Evolutionary conservation across 2,888 invertebrate genomes (phyloP).

Genomic region (Acrobasis suavella): DNA sequence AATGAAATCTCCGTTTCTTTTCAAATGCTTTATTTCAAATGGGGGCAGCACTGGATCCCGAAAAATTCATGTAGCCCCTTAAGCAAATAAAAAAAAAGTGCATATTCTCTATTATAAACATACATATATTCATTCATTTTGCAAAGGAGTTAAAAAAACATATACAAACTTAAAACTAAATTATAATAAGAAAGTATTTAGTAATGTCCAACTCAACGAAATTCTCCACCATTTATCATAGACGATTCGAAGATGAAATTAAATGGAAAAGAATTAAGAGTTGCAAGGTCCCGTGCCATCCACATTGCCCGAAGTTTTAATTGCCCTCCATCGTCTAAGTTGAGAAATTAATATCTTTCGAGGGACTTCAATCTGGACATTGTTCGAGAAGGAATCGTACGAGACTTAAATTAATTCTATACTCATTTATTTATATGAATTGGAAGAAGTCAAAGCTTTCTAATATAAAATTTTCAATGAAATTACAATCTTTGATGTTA

Average conservation of each 20-base stretch:
- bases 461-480: too few relatives aligned
- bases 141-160: neutral
- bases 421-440: constrained; percentile 5
- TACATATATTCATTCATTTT: too few relatives aligned
- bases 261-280: constrained; percentile 58
- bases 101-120: too few relatives aligned
- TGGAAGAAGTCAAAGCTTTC: too few relatives aligned
- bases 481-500: too few relatives aligned
- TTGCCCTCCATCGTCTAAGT: constrained; percentile 67
- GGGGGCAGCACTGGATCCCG: too few relatives aligned
- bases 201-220: neutral
- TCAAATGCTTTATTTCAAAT: too few relatives aligned
- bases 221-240: constrained; percentile 32
- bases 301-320: constrained; percentile 68
- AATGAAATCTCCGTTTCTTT: too few relatives aligned
- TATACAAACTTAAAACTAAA: neutral
- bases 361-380: constrained; percentile 53
- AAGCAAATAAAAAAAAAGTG: too few relatives aligned
- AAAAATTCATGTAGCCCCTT: too few relatives aligned
- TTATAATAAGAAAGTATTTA: too few relatives aligned
- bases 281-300: constrained; percentile 52
- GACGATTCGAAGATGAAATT: constrained; percentile 52
- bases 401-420: constrained; percentile 39
- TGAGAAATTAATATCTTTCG: constrained; percentile 71
- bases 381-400: constrained; percentile 42